These are phyloP conservation scores for Struthidea cinerea DNA, from an alignment of 2,113 vertebrate species.

Conservation along the genomic window DNA sequence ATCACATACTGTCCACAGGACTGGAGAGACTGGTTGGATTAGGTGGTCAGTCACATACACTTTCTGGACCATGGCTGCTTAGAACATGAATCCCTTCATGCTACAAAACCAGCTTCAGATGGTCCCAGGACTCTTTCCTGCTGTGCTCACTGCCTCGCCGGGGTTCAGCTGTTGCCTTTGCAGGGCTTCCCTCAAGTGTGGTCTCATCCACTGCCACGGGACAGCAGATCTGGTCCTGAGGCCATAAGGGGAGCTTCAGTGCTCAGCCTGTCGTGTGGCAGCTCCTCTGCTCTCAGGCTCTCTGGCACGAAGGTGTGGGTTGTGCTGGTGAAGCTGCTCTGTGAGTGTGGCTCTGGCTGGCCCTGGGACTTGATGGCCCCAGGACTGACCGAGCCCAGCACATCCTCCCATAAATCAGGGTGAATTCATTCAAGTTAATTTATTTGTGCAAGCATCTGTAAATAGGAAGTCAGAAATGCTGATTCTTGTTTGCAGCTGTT, in stretches of 20 bases:
- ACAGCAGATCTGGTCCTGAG: background rate
- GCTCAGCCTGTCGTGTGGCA: background rate
- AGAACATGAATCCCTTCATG: background rate
- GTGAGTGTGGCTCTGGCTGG: background rate
- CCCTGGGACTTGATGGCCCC: background rate
- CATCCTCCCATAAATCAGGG: background rate
- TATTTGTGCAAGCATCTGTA: background rate
- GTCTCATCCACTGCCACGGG: background rate
- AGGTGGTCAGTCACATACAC: background rate
- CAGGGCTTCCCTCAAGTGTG: background rate
- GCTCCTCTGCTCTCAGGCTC: background rate
- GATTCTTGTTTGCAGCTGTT: background rate
- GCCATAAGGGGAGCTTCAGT: background rate
- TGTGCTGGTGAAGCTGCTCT: background rate
- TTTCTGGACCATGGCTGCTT: background rate
- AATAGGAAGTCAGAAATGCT: background rate
- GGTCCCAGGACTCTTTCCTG: background rate
- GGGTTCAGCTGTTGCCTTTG: background rate
- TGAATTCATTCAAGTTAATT: background rate
- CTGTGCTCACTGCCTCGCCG: accelerated
- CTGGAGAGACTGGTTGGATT: background rate
- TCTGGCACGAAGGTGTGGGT: background rate
- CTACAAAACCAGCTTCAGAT: background rate
- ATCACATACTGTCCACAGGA: no score
- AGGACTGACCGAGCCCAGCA: background rate